Conservation (phyloP, 2,888 invertebrate genomes). For the Sthenelais limicola region DNA sequence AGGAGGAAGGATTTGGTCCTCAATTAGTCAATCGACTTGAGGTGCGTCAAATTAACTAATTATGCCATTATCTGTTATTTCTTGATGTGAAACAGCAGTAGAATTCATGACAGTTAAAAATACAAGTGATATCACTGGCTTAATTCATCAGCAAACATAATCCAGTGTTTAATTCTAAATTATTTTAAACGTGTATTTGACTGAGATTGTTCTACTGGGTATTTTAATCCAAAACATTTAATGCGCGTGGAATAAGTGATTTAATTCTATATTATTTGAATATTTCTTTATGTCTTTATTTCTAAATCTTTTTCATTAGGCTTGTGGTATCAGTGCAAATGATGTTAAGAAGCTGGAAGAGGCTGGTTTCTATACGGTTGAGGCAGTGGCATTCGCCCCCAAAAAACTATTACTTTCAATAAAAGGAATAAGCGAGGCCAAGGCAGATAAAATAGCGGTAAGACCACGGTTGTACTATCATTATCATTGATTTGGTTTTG, state of each 20-base stretch:
- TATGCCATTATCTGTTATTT: no score
- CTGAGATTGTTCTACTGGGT: no score
- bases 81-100: no score
- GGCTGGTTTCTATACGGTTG: conserved; percentile 94
- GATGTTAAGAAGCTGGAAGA: conserved; percentile 96
- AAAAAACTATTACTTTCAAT: conserved; percentile 87
- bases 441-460: conserved; percentile 92
- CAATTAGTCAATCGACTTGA: conserved; percentile 48
- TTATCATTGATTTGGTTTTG: no score
- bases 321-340: conserved; percentile 87
- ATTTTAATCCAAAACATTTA: no score
- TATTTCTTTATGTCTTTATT: no score
- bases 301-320: conserved; percentile 76
- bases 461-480: conserved; percentile 45
- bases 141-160: background rate
- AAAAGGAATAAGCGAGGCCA: conserved; percentile 97
- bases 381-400: conserved; percentile 94
- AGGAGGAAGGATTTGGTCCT: conserved; percentile 53
- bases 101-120: no score
- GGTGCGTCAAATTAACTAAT: no score
- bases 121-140: background rate
- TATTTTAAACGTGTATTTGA: no score
- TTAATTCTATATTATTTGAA: no score
- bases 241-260: no score
- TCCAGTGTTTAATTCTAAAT: no score